These are phyloP conservation scores for Mylabris phalerata DNA, from an alignment of 1,140 invertebrate genomes.

Conservation along the genomic window DNA sequence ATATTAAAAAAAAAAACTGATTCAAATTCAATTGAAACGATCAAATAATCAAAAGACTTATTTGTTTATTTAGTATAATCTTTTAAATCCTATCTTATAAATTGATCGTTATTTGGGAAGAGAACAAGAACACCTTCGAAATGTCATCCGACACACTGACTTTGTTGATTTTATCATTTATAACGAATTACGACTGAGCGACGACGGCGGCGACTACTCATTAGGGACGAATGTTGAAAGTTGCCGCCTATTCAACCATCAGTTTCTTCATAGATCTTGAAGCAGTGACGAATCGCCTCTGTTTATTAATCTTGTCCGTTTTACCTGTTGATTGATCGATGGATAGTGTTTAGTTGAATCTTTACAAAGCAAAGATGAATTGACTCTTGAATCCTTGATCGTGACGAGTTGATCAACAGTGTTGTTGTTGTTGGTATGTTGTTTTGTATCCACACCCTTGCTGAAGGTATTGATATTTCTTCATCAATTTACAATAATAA, in stretches of 20 bases:
- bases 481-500: too few relatives aligned
- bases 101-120: slow-evolving; percentile 3
- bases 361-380: too few relatives aligned
- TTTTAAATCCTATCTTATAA: too few relatives aligned
- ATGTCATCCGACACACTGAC: slow-evolving; percentile 9
- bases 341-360: background rate
- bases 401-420: too few relatives aligned
- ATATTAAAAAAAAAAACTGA: too few relatives aligned
- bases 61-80: too few relatives aligned
- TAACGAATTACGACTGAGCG: slow-evolving; percentile 13
- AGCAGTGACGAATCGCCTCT: slow-evolving; percentile 6
- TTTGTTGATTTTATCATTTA: slow-evolving; percentile 12
- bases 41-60: too few relatives aligned
- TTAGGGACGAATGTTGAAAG: slow-evolving; percentile 1
- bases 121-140: slow-evolving; percentile 10
- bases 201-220: slow-evolving; percentile 14
- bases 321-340: slow-evolving; percentile 7
- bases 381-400: background rate
- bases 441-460: too few relatives aligned
- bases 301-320: slow-evolving; percentile 8
- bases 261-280: slow-evolving; percentile 1
- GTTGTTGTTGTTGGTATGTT: too few relatives aligned
- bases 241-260: slow-evolving; percentile 6
- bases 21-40: too few relatives aligned
- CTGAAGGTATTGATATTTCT: too few relatives aligned